Evolutionary conservation across 2,113 vertebrate genomes (phyloP).

Genomic region (Procavia capensis): DNA sequence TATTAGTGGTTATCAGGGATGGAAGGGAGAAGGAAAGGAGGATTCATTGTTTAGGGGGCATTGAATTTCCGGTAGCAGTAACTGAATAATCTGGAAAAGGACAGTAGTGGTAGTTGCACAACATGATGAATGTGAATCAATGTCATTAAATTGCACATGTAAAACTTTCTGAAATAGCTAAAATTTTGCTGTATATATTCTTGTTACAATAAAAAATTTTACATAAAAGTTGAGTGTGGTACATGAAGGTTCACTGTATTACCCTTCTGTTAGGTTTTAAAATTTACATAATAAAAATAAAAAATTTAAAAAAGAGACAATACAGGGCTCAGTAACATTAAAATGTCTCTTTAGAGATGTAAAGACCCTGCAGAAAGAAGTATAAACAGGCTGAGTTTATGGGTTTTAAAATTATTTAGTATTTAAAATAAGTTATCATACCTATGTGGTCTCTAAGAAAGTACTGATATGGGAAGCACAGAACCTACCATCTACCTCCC

Average conservation of each 20-base stretch:
- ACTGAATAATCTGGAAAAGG: not conserved
- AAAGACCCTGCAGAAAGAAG: not conserved
- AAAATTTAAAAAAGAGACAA: not conserved
- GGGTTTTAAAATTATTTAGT: not conserved
- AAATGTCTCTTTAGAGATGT: slow-evolving; percentile 36
- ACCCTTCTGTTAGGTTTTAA: not conserved
- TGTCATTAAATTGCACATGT: not conserved
- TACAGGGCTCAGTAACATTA: not conserved
- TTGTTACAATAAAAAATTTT: not conserved
- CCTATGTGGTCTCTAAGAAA: slow-evolving; percentile 14
- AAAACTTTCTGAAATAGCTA: not conserved
- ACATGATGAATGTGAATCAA: not conserved
- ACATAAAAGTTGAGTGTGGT: not conserved
- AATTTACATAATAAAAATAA: not conserved
- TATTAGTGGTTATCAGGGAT: not conserved
- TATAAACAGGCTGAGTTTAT: not conserved
- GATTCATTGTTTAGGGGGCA: not conserved
- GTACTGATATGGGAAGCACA: not conserved
- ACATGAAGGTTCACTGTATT: not conserved
- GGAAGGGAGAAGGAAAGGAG: not conserved
- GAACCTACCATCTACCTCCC: slow-evolving; percentile 12
- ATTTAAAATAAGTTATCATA: not conserved
- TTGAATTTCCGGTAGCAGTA: not conserved
- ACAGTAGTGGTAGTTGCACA: not conserved
- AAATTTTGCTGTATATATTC: not conserved